Base-by-base conservation (phyloP, 2,113 vertebrate species). In the Cyprinus carpio region DNA sequence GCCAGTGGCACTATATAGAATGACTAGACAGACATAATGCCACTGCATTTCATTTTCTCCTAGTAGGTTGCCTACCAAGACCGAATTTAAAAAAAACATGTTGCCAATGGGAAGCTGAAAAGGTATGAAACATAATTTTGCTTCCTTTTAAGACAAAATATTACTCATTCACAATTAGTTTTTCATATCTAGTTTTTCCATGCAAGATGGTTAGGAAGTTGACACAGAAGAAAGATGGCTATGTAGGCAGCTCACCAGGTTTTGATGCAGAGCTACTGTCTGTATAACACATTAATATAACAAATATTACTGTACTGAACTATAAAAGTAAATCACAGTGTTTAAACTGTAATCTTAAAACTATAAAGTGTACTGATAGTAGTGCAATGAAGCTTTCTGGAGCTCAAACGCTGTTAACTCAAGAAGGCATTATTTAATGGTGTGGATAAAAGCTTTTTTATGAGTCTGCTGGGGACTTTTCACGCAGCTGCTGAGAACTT, bases 381-480 rank as follows among this genome's bases (percentile, higher is more conserved):
- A 46, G 34, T 40, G 65, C 85, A 87, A 31, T 15, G 79, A 87
- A 85, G 87, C 86, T 81, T 87, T 58, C 80, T 85, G 87, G 29
- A 79, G 65, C 78, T 54, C 71, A 3, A 3, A 64, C 8, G 9
- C 54, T 40, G 75, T 77, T 58, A 58, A 56, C 31, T 78, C 20
- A 78, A 56, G 27, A 27, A 29, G 13, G 60, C 37, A 46, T 67
- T 54, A n/a, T 71, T 82, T 60, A 82, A 65, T 25, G 46, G 25
- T 34, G 23, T 71, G 49, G 10, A 74, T 54, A 67, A 51, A 71
- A 65, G 49, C 34, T 27, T 75, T 60, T 82, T 75, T 75, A 62
- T 85, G 65, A 76, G 86, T 60, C 71, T 71, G 79, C 75, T 58
- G 54, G 56, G 85, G 83, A 83, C 81, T 88, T 78, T 81, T 65